Base-by-base conservation (phyloP, 2,888 invertebrate genomes). In the Leucophora obtusa region DNA sequence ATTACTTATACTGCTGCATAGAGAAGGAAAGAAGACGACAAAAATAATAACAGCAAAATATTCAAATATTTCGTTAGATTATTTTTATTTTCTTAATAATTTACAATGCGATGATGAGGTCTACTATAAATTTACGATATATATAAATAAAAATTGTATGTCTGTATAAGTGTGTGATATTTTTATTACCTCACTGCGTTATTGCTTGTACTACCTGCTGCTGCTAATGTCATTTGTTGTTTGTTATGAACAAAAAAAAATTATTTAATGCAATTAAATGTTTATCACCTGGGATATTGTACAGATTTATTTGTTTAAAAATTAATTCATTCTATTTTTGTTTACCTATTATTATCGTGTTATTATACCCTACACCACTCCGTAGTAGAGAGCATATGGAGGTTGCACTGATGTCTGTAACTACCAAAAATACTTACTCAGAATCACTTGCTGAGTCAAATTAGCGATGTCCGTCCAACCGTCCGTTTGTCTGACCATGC, bases 201-300 rank as follows among this genome's bases (percentile, higher is more conserved):
- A 1, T 1, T 47, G 43, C n/a, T n/a, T n/a, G 15, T 14, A 6
- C n/a, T 47, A 47, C 43, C n/a, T 60, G 43, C 43, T 60, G 43
- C 24, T 60, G 43, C 5, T 47, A 24, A 24, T 47, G 24, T 60
- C 24, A 24, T 47, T 60, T 59, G 18, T 58, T 69, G 33, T n/a
- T 50, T 58, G 58, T 56, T 47, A 53, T 18, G 54, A 5, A 17
- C 5, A 6, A 28, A 28, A 28, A 28, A 21, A 4, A 17, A 56
- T 56, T 8, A 66, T 66, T 21, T 14, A 18, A 50, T 65, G 35
- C 56, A 59, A 68, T 66, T 35, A 69, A 68, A 60, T 62, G 47
- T 69, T 62, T 50, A 69, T 62, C 54, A 69, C 60, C 75, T 75
- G 68, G 35, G 21, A 43, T 59, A 38, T n/a, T n/a, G n/a, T 38